These are phyloP conservation scores for Sander lucioperca DNA, from an alignment of 2,113 vertebrate species.

Conservation along the genomic window DNA sequence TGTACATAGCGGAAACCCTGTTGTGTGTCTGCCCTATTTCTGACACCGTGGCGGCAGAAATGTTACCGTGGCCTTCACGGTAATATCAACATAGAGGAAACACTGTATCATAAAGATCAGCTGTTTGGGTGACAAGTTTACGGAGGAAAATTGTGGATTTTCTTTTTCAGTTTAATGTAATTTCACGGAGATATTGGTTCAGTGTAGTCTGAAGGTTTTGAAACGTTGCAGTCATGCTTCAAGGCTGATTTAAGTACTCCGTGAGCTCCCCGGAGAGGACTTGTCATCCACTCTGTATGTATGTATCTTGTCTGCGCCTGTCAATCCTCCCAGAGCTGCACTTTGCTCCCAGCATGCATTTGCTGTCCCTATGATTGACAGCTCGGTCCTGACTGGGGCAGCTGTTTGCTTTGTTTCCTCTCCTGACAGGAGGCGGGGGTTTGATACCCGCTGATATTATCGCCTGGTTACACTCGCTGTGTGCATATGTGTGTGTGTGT, in stretches of 20 bases:
- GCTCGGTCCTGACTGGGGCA: background rate
- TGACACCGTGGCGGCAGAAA: too few relatives aligned
- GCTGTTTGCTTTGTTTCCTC: background rate
- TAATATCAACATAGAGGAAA: too few relatives aligned
- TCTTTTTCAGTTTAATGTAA: too few relatives aligned
- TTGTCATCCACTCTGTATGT: background rate
- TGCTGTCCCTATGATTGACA: conserved; percentile 35
- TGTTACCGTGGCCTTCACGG: too few relatives aligned
- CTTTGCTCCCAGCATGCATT: conserved; percentile 41
- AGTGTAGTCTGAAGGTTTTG: too few relatives aligned
- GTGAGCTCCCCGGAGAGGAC: background rate
- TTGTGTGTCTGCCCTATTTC: too few relatives aligned
- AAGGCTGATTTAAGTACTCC: background rate
- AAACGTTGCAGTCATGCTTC: background rate
- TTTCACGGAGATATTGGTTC: too few relatives aligned
- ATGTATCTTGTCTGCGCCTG: background rate
- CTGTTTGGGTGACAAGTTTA: too few relatives aligned
- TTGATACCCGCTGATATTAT: background rate
- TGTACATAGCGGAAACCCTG: too few relatives aligned
- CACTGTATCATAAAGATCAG: too few relatives aligned
- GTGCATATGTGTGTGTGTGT: too few relatives aligned
- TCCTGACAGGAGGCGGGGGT: background rate
- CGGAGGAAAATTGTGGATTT: too few relatives aligned
- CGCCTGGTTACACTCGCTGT: background rate
- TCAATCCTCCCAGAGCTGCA: conserved; percentile 27